Evolutionary conservation across 2,797 vertebrate species (phyloP), one percentile per base, ranked within the genome.

Genomic region (Denticeps clupeoides): DNA sequence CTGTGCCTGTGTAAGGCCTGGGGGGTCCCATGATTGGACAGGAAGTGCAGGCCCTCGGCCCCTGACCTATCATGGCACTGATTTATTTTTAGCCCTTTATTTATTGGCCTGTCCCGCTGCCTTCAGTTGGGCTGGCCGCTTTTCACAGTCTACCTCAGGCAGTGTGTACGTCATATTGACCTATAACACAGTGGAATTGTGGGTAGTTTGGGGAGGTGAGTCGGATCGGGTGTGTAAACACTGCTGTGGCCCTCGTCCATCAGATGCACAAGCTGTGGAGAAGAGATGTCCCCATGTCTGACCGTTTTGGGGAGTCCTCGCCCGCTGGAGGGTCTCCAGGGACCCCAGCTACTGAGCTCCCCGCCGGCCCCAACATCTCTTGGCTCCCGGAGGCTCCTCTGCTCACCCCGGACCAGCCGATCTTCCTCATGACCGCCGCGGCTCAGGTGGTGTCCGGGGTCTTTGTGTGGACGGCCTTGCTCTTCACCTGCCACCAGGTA

Each of bases 401-500:
- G 40, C 86, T 87, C 0, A 82, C 73, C 12, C 64, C 79, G 42
- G 91, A 90, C 41, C 82, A 87, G 67, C 93, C 93, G 0, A 79
- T 88, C 66, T 98, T 98, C 66, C 84, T 98, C 62, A 96, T 97
- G 93, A 96, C 88, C 10, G 82, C 83, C 0, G 84, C 87, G 0
- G 87, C 93, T 1, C 93, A 97, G 76, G 89, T 88, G 19, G 79
- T 94, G 73, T 92, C 94, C 0, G 94, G 94, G 56, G 90, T 96
- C 78, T 98, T 98, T 12, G 94, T 96, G 19, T 98, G 93, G 93
- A 91, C 88, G 0, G 93, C 93, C 7, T 82, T 97, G 69, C 84
- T 97, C 44, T 82, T 97, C 75, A 98, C 94, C 61, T 94, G 89
- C 69, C 92, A 97, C 67, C 94, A 98, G 93, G 93, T 97, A 87